phyloP scores from a whole-genome alignment of 2,888 invertebrate species.

The Papilio gigon region DNA sequence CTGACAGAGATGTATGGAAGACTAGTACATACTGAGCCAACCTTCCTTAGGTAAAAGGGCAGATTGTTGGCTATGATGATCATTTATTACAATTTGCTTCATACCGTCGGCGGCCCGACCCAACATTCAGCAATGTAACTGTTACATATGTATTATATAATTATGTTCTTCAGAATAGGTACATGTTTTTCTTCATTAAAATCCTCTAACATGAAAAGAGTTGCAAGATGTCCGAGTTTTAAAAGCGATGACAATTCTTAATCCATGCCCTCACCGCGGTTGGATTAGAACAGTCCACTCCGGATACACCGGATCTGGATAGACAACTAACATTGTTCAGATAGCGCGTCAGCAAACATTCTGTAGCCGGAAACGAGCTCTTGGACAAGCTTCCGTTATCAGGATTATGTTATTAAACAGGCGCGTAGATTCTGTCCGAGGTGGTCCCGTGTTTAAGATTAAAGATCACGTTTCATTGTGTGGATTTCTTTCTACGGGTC shows the following conservation, averaged over 20 bases:
- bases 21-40: no score
- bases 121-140: no score
- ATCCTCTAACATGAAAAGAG: not conserved
- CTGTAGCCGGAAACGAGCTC: slow-evolving; percentile 62
- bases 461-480: slow-evolving; percentile 27
- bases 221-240: not conserved
- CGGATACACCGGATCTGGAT: slow-evolving; percentile 38
- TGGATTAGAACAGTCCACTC: slow-evolving; percentile 12
- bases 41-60: no score
- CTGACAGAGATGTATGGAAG: no score
- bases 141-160: no score
- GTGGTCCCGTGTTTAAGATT: slow-evolving; percentile 58
- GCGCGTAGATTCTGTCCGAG: slow-evolving; percentile 50
- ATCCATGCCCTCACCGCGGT: slow-evolving; percentile 24
- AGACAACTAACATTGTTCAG: slow-evolving; percentile 36
- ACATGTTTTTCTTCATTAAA: no score
- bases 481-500: slow-evolving; percentile 28
- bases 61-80: no score
- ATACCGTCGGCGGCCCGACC: no score
- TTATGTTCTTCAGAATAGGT: no score
- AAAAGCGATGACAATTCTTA: slow-evolving; percentile 28
- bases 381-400: slow-evolving; percentile 68
- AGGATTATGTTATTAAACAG: slow-evolving; percentile 76
- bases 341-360: slow-evolving; percentile 45
- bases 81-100: no score